These are phyloP conservation scores for Lophotis ruficrista DNA, from an alignment of 2,113 vertebrate genomes.

Conservation along the genomic window DNA sequence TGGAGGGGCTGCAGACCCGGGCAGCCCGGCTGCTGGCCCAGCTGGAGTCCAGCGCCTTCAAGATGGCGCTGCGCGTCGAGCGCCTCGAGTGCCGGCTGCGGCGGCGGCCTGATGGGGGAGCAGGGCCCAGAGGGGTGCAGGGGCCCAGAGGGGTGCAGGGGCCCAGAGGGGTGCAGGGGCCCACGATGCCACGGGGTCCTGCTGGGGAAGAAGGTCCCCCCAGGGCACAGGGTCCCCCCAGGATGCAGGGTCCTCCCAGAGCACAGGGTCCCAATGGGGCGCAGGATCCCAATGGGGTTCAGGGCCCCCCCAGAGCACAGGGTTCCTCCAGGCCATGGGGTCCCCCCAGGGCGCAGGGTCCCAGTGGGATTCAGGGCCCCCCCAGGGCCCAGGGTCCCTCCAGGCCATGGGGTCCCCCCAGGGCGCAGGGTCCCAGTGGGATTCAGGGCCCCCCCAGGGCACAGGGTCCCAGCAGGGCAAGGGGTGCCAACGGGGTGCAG, in stretches of 20 bases:
- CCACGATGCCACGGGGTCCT: too few relatives aligned
- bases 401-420: too few relatives aligned
- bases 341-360: background rate
- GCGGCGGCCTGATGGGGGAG: background rate
- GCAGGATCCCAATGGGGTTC: too few relatives aligned
- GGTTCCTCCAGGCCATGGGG: too few relatives aligned
- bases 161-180: background rate
- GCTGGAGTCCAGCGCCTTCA: constrained; percentile 82
- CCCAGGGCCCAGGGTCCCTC: background rate
- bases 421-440: too few relatives aligned
- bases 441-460: too few relatives aligned
- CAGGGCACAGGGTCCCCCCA: background rate
- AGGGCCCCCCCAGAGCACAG: too few relatives aligned
- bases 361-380: background rate
- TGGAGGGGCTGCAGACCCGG: constrained; percentile 84
- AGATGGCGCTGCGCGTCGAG: constrained; percentile 79
- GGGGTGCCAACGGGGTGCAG: too few relatives aligned
- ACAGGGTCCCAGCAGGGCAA: too few relatives aligned
- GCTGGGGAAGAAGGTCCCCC: too few relatives aligned
- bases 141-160: rapidly evolving
- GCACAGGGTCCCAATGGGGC: too few relatives aligned
- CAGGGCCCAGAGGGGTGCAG: rapidly evolving
- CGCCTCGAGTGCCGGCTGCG: constrained; percentile 77
- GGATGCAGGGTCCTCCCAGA: too few relatives aligned
- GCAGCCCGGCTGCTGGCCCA: constrained; percentile 88